phyloP scores from a whole-genome alignment of 2,888 invertebrate genomes.

The Byasa hedistus region DNA sequence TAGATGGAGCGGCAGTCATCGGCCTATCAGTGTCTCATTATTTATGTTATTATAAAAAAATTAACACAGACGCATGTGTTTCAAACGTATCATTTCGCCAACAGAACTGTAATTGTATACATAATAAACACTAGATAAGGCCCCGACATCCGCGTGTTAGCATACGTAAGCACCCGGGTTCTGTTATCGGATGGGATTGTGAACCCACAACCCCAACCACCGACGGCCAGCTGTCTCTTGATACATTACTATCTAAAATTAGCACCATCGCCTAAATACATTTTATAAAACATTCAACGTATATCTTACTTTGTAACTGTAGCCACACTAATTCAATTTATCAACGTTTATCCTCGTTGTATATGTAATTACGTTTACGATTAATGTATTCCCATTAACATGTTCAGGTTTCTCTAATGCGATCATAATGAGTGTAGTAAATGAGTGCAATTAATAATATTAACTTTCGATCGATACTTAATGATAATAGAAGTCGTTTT shows the following conservation, averaged over 20 bases:
- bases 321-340: too few relatives aligned
- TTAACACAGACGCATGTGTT: background rate
- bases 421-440: background rate
- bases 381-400: background rate
- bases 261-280: background rate
- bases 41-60: background rate
- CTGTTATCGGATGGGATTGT: conserved; percentile 2
- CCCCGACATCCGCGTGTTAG: conserved; percentile 65
- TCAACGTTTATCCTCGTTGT: too few relatives aligned
- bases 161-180: conserved; percentile 52
- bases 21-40: background rate
- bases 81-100: conserved; percentile 4
- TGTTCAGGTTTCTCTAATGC: background rate
- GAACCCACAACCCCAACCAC: background rate
- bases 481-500: too few relatives aligned
- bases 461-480: background rate
- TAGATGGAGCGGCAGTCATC: too few relatives aligned
- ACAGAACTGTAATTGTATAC: conserved; percentile 5
- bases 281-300: too few relatives aligned
- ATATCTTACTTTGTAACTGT: too few relatives aligned
- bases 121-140: conserved; percentile 47
- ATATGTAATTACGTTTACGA: background rate
- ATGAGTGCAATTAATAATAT: background rate
- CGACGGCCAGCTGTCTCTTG: background rate
- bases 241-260: background rate